phyloP scores from a whole-genome alignment of 2,797 vertebrate species.

The Hephaestus fuliginosus region DNA sequence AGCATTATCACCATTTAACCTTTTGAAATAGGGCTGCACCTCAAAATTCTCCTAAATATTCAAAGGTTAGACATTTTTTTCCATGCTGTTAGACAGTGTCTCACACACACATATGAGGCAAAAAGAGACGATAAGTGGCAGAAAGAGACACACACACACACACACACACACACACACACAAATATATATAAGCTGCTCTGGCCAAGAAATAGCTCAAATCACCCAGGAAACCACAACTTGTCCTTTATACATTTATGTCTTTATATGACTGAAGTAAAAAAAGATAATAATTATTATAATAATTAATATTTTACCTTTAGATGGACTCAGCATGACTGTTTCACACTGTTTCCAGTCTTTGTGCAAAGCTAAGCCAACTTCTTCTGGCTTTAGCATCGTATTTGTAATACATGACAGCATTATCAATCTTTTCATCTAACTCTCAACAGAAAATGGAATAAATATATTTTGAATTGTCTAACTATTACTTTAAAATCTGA shows the following conservation, averaged over 20 bases:
- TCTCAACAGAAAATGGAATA: neutral
- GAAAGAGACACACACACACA: neutral
- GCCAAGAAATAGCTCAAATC: neutral
- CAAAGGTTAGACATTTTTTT: neutral
- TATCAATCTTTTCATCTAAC: neutral
- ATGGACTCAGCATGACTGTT: neutral
- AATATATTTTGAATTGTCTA: neutral
- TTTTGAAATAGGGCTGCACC: conserved; percentile 11
- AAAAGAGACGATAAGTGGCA: too few species aligned
- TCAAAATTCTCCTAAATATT: neutral
- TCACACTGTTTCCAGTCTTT: neutral
- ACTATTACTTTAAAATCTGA: neutral
- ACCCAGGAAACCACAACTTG: neutral
- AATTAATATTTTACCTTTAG: neutral
- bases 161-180: too few species aligned
- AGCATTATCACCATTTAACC: conserved; percentile 43
- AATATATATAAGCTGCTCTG: neutral
- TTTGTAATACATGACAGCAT: neutral
- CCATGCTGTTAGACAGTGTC: neutral
- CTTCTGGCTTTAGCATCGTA: neutral
- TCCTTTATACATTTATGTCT: neutral
- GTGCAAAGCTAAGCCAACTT: conserved; percentile 3
- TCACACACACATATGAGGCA: neutral
- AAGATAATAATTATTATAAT: neutral
- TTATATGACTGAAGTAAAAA: neutral